Evolutionary conservation across 2,888 invertebrate species (phyloP), one percentile per base, ranked within the genome.

Genomic region (Andrena trimmerana): DNA sequence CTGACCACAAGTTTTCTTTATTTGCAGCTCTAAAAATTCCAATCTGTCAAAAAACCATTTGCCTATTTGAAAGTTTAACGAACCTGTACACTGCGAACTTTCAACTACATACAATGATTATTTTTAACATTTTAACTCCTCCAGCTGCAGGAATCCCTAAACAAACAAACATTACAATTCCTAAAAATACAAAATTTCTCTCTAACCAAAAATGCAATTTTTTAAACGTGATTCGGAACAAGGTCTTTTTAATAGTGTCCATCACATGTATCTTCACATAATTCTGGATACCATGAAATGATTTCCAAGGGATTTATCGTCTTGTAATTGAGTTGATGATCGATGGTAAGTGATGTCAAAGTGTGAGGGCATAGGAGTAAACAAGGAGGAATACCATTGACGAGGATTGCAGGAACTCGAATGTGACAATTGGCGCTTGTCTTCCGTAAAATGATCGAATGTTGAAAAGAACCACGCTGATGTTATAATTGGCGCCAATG

Each of bases 401-500:
- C 31, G 27, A 42, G 52, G 36, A 73, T 67, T 48, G 67, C 33
- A 31, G 33, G 42, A 73, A 63, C 67, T 63, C 33, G 48, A 48
- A 48, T 8, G 48, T 8, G 33, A 27, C 63, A 29, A 54, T 60
- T 60, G 50, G 24, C n/a, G n/a, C 60, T 6, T 4, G 31, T 7
- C 20, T 66, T 66, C 52, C 33, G 29, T 29, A n/a, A 42, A 84
- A 66, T 65, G 33, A 62, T 69, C 57, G 83, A 83, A 67, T 16
- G 48, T 20, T 70, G 2, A 68, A 76, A 71, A 74, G 70, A 75
- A 29, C 63, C 8, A 10, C 6, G 73, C 70, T 68, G 68, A 79
- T 60, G 74, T 60, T 57, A 69, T 62, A 75, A 79, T 76, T 75
- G 81, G 63, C 70, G 78, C 74, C 85, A 74, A 62, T 31, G 75